Conservation (phyloP, 30 jellyfish, hydroid and myxozoan genomes). For the Phacellophora camtschatica region DNA sequence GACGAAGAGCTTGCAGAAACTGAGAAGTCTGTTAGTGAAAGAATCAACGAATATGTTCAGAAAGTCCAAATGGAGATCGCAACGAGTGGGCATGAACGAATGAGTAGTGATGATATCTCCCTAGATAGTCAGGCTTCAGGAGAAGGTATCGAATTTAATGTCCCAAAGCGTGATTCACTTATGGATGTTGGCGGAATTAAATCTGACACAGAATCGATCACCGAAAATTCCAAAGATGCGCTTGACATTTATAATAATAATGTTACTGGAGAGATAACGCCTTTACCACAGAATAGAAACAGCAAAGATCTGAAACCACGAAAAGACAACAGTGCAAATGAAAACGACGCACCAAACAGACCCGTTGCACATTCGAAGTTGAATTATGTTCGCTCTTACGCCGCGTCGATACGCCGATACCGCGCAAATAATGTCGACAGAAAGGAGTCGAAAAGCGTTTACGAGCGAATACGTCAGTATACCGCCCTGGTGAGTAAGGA, state of each 20-base stretch:
- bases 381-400: conserved; percentile 57
- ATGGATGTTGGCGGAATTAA: not conserved
- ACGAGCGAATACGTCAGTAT: conserved; percentile 66
- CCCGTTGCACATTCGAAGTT: conserved; percentile 64
- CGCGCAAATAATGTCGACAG: conserved; percentile 51
- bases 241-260: not conserved
- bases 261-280: not conserved
- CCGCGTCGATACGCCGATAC: conserved; percentile 55
- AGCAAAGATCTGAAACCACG: not conserved
- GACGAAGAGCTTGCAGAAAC: not conserved
- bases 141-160: conserved; percentile 28
- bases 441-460: conserved; percentile 68
- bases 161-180: not conserved
- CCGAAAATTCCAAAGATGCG: not conserved
- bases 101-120: conserved; percentile 4
- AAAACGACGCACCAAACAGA: not conserved
- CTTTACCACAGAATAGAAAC: not conserved
- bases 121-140: conserved; percentile 10
- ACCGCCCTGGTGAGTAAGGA: conserved; percentile 70
- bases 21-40: not conserved
- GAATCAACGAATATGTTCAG: not conserved
- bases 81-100: not conserved
- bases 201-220: not conserved
- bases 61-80: not conserved
- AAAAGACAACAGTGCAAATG: not conserved